A percentile compares a stretch with the other conserved stretches of the same genome.
Conservation (phyloP, 2,888 invertebrate genomes). For the Spisula subtruncata region DNA sequence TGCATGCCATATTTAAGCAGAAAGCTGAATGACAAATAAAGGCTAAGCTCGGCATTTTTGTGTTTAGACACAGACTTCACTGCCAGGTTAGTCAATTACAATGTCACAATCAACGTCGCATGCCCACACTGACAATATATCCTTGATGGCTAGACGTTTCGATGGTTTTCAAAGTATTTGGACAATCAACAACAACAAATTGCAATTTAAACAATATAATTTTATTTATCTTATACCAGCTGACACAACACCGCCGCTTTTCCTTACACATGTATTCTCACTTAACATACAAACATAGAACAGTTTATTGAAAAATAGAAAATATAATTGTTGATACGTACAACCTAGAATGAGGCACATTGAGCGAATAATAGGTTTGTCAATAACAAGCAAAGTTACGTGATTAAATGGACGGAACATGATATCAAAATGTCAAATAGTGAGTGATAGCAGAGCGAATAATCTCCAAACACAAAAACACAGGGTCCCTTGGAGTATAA, state of each 20-base stretch:
- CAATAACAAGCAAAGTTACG: background rate
- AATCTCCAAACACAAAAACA: background rate
- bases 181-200: background rate
- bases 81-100: too few relatives aligned
- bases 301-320: slow-evolving; percentile 1
- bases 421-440: background rate
- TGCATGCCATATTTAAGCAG: too few relatives aligned
- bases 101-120: too few relatives aligned
- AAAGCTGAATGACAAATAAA: too few relatives aligned
- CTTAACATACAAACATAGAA: slow-evolving; percentile 42
- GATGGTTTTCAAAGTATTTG: too few relatives aligned
- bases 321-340: slow-evolving; percentile 29
- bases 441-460: slow-evolving; percentile 3
- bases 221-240: slow-evolving; percentile 54
- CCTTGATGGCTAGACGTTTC: too few relatives aligned
- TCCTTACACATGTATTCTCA: background rate
- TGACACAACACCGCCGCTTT: slow-evolving; percentile 55
- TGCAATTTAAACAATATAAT: slow-evolving; percentile 23
- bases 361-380: background rate
- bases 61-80: too few relatives aligned
- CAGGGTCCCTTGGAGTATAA: background rate
- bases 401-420: slow-evolving; percentile 16
- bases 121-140: too few relatives aligned
- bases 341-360: slow-evolving; percentile 57
- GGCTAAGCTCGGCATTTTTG: too few relatives aligned